Evolutionary conservation across 2,888 invertebrate genomes (phyloP), one percentile per base, ranked within the genome.

Genomic region (Dolichomitus sp.): DNA sequence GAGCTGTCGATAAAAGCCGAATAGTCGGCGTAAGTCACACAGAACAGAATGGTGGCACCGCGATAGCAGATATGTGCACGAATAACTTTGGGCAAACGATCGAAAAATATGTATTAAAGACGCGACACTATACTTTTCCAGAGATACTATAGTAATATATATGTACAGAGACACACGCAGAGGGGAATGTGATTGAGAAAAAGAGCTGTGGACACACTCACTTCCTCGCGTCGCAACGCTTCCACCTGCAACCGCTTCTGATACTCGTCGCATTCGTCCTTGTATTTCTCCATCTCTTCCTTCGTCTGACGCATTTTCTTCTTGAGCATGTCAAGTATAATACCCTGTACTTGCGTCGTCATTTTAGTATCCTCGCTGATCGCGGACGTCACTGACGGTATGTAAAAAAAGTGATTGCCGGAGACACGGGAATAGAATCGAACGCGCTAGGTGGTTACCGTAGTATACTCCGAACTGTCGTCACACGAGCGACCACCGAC

Each of bases 291-390:
- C 97, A 99, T 98, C 96, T 99, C 99, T 94, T 99, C 99, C 95
- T 99, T 99, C 92, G 99, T 98, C 95, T 98, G 98, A 91, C 98
- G 96, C 99, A 99, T 99, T 97, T 99, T 99, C 96, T 99, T 99
- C 96, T 99, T 99, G 93, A 99, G 96, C 93, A 99, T 98, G 95
- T 99, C 99, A 94, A 99, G 95, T 91, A 99, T 97, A 93, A 98
- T 97, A 94, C 98, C 98, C 95, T 98, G 98, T 95, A 97, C 96
- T 94, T 97, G 97, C 94, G 97, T 96, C 95, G 97, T 97, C 97
- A 97, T 98, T 95, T 94, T 92, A 6, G 33, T 68, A 70, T 33
- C 66, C 19, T 45, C 50, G 59, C 40, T 30, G 37, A 27, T 63
- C 68, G 61, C 45, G 70, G 65, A 77, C 45, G 48, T 57, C 40